Conservation (phyloP, 2,113 vertebrate genomes). For the Sebastes schlegelii region DNA sequence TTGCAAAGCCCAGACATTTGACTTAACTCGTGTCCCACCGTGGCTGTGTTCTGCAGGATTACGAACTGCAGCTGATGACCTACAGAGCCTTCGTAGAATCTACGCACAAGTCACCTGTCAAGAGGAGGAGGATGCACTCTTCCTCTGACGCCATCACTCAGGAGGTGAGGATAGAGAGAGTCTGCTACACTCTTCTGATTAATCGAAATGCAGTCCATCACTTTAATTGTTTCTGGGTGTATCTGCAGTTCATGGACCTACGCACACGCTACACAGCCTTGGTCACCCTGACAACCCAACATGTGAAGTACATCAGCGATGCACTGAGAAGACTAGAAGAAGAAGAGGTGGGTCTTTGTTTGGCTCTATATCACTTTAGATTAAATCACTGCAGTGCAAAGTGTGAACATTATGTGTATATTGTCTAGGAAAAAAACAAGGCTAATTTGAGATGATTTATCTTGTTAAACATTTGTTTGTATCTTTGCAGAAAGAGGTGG, state of each 20-base stretch:
- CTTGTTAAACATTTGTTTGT: not conserved
- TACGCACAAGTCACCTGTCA: conserved; percentile 93
- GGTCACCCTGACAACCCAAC: conserved; percentile 96
- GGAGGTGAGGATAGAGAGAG: conserved; percentile 84
- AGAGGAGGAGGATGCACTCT: conserved; percentile 93
- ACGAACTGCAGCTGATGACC: conserved; percentile 97
- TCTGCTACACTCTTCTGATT: not conserved
- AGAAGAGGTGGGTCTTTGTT: conserved; percentile 88
- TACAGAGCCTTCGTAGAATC: conserved; percentile 97
- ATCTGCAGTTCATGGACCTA: conserved; percentile 95
- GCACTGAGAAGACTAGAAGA: conserved; percentile 93
- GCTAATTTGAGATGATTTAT: not conserved
- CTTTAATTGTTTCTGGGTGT: not conserved
- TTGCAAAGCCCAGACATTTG: not conserved
- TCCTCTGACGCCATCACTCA: conserved; percentile 96
- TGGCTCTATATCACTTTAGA: not conserved
- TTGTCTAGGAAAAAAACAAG: not conserved
- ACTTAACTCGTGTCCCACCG: not conserved
- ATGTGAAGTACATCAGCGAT: conserved; percentile 98
- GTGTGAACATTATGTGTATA: not conserved
- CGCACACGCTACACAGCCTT: conserved; percentile 96
- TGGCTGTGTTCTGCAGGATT: conserved; percentile 85
- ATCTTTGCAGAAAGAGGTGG: conserved; percentile 92
- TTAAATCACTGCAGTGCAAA: not conserved
- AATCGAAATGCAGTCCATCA: not conserved